Base-by-base conservation (phyloP, 1,140 invertebrate genomes). In the Ganaspis sp. region DNA sequence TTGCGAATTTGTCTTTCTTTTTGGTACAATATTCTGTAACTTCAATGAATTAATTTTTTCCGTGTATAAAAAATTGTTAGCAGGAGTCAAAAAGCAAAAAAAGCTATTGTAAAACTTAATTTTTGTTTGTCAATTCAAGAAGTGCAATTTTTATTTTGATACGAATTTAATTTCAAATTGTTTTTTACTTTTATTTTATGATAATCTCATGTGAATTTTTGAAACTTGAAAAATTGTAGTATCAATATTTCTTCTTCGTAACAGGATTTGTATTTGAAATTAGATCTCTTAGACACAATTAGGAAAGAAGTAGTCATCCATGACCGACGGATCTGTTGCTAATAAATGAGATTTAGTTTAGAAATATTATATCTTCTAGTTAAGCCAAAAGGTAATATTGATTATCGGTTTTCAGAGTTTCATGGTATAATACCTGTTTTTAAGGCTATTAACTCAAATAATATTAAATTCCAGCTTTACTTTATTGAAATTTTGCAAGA, bases 261-360 rank as follows among this genome's bases (percentile, higher is more conserved):
- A 11, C n/a, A 64, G 8, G 15, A 26, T 34, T 64, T 64, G 5
- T 26, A 12, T 15, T 29, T 34, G 58, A 64, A 64, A 64, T 64
- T 26, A 15, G 23, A 64, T 26, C 58, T 29, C 29, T 23, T 58
- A 12, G 23, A 15, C 8, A 29, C 23, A 64, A 64, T 64, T 29
- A 64, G 58, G 23, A 29, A 64, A 29, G 1, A 64, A 64, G 58
- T 64, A 29, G 58, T 64, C 58, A 29, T n/a, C 58, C 58, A 34
- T 64, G 58, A 64, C 58, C 23, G 23, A 64, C 8, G 26, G 58
- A 64, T 64, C 23, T n/a, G n/a, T 23, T 54, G 19, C 9, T 54
- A 54, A 23, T 54, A 54, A 54, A 29, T 64, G 23, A 64, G 58
- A 64, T 29, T 29, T 26, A 29, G 23, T 64, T 64, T n/a, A 64